These are phyloP conservation scores for Meiosimyza platycephala DNA, from an alignment of 2,888 invertebrate genomes.

Conservation along the genomic window DNA sequence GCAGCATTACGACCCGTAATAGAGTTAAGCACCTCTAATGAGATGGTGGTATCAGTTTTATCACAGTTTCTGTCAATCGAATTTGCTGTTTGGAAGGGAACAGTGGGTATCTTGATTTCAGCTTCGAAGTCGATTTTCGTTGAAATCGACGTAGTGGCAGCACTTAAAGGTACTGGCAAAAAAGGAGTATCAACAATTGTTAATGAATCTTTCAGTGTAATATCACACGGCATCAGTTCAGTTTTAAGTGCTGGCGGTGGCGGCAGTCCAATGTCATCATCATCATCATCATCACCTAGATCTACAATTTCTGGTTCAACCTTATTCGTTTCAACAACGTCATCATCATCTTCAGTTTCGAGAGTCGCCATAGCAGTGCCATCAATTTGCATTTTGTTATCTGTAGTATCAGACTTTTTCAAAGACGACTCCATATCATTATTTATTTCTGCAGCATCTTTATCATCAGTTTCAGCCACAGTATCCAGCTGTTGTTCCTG, in stretches of 20 bases:
- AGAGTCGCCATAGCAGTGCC: not conserved
- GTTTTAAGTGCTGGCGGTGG: slow-evolving; percentile 49
- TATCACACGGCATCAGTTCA: slow-evolving; percentile 42
- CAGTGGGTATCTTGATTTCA: slow-evolving; percentile 56
- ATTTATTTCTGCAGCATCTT: not conserved
- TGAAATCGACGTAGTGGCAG: slow-evolving; percentile 49
- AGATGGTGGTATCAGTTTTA: slow-evolving; percentile 23
- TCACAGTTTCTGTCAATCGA: slow-evolving; percentile 37
- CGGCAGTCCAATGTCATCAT: slow-evolving; percentile 36
- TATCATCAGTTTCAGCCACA: slow-evolving; percentile 15
- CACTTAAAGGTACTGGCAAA: slow-evolving; percentile 53
- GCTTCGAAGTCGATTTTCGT: slow-evolving; percentile 59
- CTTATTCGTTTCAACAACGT: slow-evolving; percentile 58
- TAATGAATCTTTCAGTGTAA: not conserved
- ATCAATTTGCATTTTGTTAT: slow-evolving; percentile 15
- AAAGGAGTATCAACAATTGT: slow-evolving; percentile 1
- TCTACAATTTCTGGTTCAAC: slow-evolving; percentile 62
- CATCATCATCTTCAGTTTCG: slow-evolving; percentile 66
- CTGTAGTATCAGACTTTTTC: not conserved
- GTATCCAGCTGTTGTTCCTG: not conserved
- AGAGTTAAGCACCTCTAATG: slow-evolving; percentile 9
- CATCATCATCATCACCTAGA: slow-evolving; percentile 57
- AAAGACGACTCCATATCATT: slow-evolving; percentile 5
- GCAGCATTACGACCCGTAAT: slow-evolving; percentile 18
- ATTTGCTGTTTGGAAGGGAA: slow-evolving; percentile 39